Conservation (phyloP, 2,888 invertebrate genomes). For the Leptopterna dolabrata region DNA sequence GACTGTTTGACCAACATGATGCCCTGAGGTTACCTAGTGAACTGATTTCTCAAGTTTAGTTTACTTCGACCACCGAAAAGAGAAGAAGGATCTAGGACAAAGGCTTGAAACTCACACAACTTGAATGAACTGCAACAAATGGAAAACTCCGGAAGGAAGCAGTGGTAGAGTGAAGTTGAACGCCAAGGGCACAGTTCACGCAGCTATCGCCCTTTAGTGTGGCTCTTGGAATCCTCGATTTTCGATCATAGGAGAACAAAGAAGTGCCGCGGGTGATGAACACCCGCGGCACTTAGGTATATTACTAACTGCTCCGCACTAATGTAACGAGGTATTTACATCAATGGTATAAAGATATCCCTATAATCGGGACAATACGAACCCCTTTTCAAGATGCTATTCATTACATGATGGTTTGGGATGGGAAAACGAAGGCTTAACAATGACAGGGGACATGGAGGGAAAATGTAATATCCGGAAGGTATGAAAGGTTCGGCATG, state of each 20-base stretch:
- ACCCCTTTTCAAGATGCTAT: neutral
- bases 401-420: neutral
- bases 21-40: neutral
- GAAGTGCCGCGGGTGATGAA: neutral
- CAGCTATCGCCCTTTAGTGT: neutral
- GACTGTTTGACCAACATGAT: neutral
- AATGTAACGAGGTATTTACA: neutral
- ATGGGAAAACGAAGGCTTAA: conserved; percentile 15
- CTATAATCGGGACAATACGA: neutral
- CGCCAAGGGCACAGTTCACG: neutral
- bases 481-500: conserved; percentile 11
- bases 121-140: conserved; percentile 21
- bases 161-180: neutral
- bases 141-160: neutral
- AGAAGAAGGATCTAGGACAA: neutral
- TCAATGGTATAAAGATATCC: neutral
- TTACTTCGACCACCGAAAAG: neutral
- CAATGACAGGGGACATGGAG: neutral
- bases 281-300: no score
- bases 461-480: conserved; percentile 46
- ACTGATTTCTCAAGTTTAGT: neutral
- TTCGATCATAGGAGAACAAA: neutral
- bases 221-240: neutral
- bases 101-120: conserved; percentile 16
- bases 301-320: neutral